These are phyloP conservation scores for Steinernema carpocapsae DNA, from an alignment of 2,888 invertebrate genomes.

Conservation along the genomic window DNA sequence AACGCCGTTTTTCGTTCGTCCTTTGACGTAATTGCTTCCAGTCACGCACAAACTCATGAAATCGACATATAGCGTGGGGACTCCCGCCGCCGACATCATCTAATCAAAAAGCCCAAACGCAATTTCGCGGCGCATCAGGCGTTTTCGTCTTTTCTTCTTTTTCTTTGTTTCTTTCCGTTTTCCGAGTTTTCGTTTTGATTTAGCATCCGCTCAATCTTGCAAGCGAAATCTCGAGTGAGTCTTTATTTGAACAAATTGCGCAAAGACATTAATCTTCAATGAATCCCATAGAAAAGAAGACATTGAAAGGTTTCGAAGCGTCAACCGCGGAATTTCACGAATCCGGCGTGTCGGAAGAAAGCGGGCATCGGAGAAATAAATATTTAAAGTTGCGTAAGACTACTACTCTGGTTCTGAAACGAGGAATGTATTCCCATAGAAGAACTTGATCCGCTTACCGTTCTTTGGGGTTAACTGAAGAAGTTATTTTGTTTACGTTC, in stretches of 20 bases:
- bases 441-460: background rate
- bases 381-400: background rate
- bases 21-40: too few species aligned
- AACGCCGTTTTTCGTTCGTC: too few species aligned
- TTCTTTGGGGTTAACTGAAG: background rate
- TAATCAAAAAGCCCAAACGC: conserved; percentile 25
- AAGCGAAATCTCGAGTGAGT: background rate
- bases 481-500: background rate
- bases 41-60: too few species aligned
- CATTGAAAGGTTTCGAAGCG: conserved; percentile 6
- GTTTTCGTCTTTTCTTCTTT: background rate
- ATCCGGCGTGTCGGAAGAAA: background rate
- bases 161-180: background rate
- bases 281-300: background rate
- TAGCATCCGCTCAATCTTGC: background rate
- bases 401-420: conserved; percentile 3
- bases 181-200: background rate
- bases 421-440: background rate
- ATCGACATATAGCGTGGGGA: background rate
- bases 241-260: conserved; percentile 26
- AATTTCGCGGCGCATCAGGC: background rate
- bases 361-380: conserved; percentile 14
- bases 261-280: conserved; percentile 25
- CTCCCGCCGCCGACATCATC: background rate
- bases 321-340: background rate